phyloP scores from a whole-genome alignment of 2,888 invertebrate genomes.

The Arctia plantaginis region DNA sequence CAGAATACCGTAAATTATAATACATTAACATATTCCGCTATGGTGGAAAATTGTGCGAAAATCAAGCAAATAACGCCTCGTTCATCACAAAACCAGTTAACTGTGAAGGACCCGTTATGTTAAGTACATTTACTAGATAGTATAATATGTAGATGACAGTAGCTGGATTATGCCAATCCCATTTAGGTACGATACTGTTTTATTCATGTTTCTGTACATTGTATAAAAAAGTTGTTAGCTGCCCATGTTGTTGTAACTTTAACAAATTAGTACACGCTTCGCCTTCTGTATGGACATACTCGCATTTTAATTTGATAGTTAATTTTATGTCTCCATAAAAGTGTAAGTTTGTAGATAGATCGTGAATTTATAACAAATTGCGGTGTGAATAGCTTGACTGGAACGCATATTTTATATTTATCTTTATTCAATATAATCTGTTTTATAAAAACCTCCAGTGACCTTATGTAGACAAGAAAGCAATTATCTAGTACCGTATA shows the following conservation, averaged over 20 bases:
- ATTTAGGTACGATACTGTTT: constrained; percentile 34
- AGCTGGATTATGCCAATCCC: constrained; percentile 14
- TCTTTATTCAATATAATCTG: not conserved
- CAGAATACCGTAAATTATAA: constrained; percentile 31
- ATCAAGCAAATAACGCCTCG: constrained; percentile 24
- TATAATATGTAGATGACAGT: constrained; percentile 28
- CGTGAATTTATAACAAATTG: constrained; percentile 4
- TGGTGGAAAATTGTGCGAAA: constrained; percentile 25
- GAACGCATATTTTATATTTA: not conserved
- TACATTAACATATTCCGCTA: constrained; percentile 24
- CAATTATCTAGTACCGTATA: too few species aligned
- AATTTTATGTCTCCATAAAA: constrained; percentile 25
- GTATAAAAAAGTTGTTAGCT: constrained; percentile 37
- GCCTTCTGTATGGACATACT: constrained; percentile 23
- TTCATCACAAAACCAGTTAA: constrained; percentile 31
- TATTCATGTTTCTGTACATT: constrained; percentile 41
- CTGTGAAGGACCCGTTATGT: constrained; percentile 31
- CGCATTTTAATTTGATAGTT: constrained; percentile 35
- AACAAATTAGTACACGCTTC: constrained; percentile 34
- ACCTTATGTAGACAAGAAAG: not conserved
- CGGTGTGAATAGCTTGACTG: not conserved
- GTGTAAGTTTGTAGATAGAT: constrained; percentile 22
- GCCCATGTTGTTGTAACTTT: constrained; percentile 27
- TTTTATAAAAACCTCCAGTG: not conserved
- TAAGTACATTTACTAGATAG: constrained; percentile 31